Conservation (phyloP, 1,140 invertebrate species). For the Fopius arisanus region DNA sequence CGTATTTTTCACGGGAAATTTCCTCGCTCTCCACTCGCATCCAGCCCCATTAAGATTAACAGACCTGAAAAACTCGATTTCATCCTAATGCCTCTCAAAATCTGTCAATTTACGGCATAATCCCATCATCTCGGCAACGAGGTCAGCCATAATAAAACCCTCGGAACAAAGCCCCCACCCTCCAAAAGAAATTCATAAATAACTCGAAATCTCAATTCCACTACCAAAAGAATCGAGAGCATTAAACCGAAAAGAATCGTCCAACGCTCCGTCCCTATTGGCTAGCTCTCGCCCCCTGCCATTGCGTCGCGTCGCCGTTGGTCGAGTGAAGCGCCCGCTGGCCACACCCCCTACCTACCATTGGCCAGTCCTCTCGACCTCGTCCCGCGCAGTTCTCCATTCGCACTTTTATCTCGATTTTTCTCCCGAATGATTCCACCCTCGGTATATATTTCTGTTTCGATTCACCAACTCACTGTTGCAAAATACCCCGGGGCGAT, state of each 20-base stretch:
- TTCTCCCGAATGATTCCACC: slow-evolving; percentile 10
- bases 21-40: no score
- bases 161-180: background rate
- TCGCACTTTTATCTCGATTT: background rate
- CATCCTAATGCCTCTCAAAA: no score
- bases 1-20: no score
- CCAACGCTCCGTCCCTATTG: background rate
- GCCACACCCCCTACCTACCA: background rate
- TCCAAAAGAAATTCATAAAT: background rate
- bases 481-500: background rate
- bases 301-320: background rate
- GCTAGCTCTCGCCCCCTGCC: background rate
- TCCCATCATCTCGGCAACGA: no score
- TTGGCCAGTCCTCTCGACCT: background rate
- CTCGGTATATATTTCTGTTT: slow-evolving; percentile 22
- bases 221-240: background rate
- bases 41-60: no score
- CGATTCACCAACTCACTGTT: slow-evolving; percentile 11
- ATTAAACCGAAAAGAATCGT: background rate
- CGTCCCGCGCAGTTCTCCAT: background rate
- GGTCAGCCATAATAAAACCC: no score
- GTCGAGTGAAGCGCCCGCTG: background rate
- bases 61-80: no score
- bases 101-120: no score
- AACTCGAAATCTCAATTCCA: background rate